Base-by-base conservation (phyloP, 2,797 vertebrate genomes). In the Typhlichthys eigenmanni region DNA sequence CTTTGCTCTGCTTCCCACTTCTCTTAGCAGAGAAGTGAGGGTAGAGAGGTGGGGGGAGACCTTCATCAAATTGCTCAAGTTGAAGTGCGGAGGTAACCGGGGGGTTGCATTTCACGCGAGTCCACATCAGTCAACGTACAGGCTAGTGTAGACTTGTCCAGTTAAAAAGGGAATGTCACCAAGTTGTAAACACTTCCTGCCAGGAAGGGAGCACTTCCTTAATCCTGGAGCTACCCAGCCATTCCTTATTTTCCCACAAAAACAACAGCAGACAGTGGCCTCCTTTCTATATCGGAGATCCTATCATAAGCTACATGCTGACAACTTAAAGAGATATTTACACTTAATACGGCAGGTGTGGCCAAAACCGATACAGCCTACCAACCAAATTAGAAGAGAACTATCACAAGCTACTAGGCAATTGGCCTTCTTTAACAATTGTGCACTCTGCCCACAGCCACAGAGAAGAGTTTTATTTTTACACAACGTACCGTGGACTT, bases 181-280 rank as follows among this genome's bases (percentile, higher is more conserved):
- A 86, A 89, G 89, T 75, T 85, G 90, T 92, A 92, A 93, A 93
- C 91, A 93, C 92, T 93, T 94, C 93, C 93, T 91, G 80, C 86
- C 91, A 92, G 92, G 92, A 94, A 92, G 81, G 81, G 84, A 92
- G 89, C 82, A 86, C 91, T 93, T 94, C 92, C 92, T 92, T 86
- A 92, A 92, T 90, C 88, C 89, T 89, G 88, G 80, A 90, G 85
- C 86, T 76, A 88, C 80, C 85, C 74, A 82, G 81, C 83, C 71
- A 71, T 84, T 84, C 80, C 81, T 86, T 82, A 75, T 82, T 86
- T 87, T 88, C 78, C 81, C 80, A 66, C 65, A 60, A 85, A 29
- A 83, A 78, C 82, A 85, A 83, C 74, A 69, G 81, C 68, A 82
- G 85, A 78, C 62, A 70, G 62, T 29, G 58, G 29, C 62, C 63